Evolutionary conservation across 2,797 vertebrate species (phyloP).

Genomic region (Zalophus californianus): DNA sequence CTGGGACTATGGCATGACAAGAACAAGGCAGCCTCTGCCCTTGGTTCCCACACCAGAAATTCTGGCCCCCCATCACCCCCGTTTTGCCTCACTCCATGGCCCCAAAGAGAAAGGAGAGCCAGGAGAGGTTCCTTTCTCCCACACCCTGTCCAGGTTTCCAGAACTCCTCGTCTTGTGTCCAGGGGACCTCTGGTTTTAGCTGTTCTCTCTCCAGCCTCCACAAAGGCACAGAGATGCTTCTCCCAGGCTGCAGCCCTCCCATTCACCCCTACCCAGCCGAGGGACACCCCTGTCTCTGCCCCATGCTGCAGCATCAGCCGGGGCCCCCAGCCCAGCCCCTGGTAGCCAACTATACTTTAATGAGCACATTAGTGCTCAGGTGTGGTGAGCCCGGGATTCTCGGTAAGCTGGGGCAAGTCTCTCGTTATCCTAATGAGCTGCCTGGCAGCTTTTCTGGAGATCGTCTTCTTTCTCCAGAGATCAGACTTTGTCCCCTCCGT

Average conservation of each 20-base stretch:
- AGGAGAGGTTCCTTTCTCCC: neutral
- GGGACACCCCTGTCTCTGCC: neutral
- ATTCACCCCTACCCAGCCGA: neutral
- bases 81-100: neutral
- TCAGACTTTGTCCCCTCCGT: neutral
- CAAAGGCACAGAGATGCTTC: neutral
- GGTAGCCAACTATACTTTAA: neutral
- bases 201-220: neutral
- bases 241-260: neutral
- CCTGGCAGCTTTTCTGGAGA: neutral
- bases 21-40: neutral
- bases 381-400: neutral
- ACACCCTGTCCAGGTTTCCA: neutral
- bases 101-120: neutral
- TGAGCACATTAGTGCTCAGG: neutral
- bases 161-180: neutral
- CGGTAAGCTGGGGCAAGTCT: neutral
- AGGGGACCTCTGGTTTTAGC: neutral
- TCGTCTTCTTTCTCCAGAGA: neutral
- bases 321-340: neutral
- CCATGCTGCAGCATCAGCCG: neutral
- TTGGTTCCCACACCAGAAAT: neutral
- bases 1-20: neutral
- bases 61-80: neutral
- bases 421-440: neutral